A percentile compares a stretch with the other conserved stretches of the same genome.
Conservation (phyloP, 2,113 vertebrate genomes). For the Chloropsis hardwickii region DNA sequence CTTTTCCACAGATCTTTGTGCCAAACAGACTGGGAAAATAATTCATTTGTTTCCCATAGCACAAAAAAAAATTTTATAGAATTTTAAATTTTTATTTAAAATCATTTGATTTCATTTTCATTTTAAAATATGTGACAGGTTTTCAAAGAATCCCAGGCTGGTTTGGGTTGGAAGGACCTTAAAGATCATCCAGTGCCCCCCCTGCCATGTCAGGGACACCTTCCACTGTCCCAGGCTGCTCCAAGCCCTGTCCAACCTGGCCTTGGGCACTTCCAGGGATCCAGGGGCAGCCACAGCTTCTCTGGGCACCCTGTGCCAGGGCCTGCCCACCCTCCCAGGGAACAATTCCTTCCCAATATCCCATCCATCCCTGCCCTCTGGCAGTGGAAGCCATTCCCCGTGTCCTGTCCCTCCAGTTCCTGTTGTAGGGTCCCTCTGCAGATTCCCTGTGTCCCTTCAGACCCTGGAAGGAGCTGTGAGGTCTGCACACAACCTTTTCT, state of each 20-base stretch:
- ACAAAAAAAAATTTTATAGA: background rate
- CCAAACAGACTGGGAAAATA: background rate
- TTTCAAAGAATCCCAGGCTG: background rate
- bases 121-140: background rate
- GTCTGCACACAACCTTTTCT: background rate
- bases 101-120: accelerated
- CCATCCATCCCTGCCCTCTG: accelerated
- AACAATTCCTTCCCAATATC: background rate
- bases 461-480: background rate
- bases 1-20: background rate
- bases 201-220: background rate
- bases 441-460: background rate
- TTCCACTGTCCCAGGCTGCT: background rate
- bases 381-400: accelerated
- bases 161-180: background rate
- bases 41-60: accelerated
- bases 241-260: background rate
- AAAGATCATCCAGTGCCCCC: accelerated
- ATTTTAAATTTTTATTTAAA: background rate
- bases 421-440: accelerated
- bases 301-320: background rate
- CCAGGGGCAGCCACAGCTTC: background rate
- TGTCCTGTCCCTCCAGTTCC: background rate
- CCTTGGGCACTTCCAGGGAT: background rate
- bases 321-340: background rate